Evolutionary conservation across 2,797 vertebrate genomes (phyloP).

Genomic region (Ispidina picta): DNA sequence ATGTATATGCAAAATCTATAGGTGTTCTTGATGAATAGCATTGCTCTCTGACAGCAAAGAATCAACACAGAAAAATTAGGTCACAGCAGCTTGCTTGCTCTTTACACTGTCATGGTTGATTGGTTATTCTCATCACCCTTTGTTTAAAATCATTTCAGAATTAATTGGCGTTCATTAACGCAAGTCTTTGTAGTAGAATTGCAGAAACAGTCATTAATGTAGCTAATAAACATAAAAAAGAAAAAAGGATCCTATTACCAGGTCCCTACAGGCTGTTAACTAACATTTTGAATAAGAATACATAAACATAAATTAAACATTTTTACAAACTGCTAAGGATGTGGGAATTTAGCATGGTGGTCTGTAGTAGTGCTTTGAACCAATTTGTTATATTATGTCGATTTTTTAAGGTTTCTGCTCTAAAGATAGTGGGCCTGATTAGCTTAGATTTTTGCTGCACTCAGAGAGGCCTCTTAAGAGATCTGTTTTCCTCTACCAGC

Average conservation of each 20-base stretch:
- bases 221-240: conserved; percentile 87
- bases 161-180: conserved; percentile 88
- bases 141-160: conserved; percentile 88
- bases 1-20: conserved; percentile 50
- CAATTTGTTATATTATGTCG: conserved; percentile 57
- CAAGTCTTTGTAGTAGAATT: conserved; percentile 82
- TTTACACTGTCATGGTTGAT: conserved; percentile 84
- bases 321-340: conserved; percentile 80
- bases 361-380: conserved; percentile 69
- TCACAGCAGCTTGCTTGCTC: conserved; percentile 77
- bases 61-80: conserved; percentile 80
- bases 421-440: conserved; percentile 25
- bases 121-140: conserved; percentile 86
- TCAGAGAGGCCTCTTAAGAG: neutral
- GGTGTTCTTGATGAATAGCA: conserved; percentile 66
- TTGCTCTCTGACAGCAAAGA: conserved; percentile 75
- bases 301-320: conserved; percentile 83
- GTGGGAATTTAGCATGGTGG: conserved; percentile 75
- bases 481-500: neutral
- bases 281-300: conserved; percentile 84
- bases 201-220: conserved; percentile 86
- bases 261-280: conserved; percentile 84
- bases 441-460: neutral
- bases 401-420: conserved; percentile 41
- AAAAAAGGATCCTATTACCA: conserved; percentile 82